Conservation (phyloP, 2,113 vertebrate genomes). For the Donacobius atricapilla region DNA sequence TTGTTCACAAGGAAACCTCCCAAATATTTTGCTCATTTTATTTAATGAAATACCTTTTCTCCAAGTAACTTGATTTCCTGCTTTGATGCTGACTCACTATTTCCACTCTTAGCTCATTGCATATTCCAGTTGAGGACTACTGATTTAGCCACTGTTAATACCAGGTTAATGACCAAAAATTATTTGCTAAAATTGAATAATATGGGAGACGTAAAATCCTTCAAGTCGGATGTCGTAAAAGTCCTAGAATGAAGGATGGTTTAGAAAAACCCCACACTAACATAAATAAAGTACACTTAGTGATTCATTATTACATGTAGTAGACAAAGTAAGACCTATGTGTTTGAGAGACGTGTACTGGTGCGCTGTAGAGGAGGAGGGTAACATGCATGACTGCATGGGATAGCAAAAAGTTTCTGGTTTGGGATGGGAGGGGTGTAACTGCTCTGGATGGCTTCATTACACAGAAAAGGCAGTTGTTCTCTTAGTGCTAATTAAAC, state of each 20-base stretch:
- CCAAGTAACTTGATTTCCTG: neutral
- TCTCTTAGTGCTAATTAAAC: slow-evolving; percentile 23
- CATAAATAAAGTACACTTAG: neutral
- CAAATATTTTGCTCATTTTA: neutral
- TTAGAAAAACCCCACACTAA: neutral
- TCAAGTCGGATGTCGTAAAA: neutral
- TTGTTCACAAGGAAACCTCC: neutral
- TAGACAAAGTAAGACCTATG: neutral
- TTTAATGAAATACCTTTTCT: neutral
- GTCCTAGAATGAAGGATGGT: neutral
- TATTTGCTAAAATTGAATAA: neutral
- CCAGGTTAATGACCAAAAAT: neutral
- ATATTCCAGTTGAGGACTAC: neutral
- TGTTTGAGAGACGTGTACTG: neutral
- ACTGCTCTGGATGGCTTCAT: neutral
- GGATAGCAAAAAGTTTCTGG: neutral
- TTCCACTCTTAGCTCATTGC: neutral
- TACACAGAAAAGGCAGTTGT: neutral
- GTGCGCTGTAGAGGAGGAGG: neutral
- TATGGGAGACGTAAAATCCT: neutral
- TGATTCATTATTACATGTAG: neutral
- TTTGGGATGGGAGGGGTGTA: neutral
- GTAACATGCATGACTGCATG: neutral
- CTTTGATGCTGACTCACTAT: neutral
- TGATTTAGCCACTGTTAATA: neutral